Conservation (phyloP, 2,888 invertebrate species). For the Toxonevra muliebris region DNA sequence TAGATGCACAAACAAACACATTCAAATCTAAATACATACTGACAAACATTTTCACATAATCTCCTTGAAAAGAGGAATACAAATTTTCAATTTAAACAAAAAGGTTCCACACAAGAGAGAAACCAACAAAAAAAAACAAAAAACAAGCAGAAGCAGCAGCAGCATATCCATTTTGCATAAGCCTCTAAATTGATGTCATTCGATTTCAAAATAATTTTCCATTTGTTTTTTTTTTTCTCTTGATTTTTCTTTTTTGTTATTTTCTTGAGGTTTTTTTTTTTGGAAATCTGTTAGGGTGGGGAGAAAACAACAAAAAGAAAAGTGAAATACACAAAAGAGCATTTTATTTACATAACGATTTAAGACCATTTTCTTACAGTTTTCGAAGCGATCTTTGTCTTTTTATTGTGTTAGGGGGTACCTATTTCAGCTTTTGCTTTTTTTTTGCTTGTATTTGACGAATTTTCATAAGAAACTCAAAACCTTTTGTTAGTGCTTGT, state of each 20-base stretch:
- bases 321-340: constrained; percentile 16
- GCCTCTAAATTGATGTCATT: constrained; percentile 28
- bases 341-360: constrained; percentile 40
- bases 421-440: neutral
- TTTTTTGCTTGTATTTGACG: neutral
- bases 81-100: constrained; percentile 26
- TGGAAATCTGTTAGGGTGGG: neutral
- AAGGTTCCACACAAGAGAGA: constrained; percentile 17
- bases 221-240: constrained; percentile 9
- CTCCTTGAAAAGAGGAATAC: neutral
- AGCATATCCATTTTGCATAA: constrained; percentile 12
- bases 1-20: too few species aligned
- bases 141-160: neutral
- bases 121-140: neutral
- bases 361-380: constrained; percentile 34
- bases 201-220: constrained; percentile 31
- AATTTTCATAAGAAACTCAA: constrained; percentile 6
- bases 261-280: constrained; percentile 15
- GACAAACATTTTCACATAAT: too few species aligned
- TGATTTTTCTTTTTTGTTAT: constrained; percentile 14
- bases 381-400: constrained; percentile 4
- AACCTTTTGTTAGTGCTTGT: constrained; percentile 22
- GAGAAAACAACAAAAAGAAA: neutral
- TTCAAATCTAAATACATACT: too few species aligned
- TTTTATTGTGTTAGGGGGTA: constrained; percentile 9